Evolutionary conservation across 2,113 vertebrate species (phyloP).

Genomic region (Nycticebus coucang): DNA sequence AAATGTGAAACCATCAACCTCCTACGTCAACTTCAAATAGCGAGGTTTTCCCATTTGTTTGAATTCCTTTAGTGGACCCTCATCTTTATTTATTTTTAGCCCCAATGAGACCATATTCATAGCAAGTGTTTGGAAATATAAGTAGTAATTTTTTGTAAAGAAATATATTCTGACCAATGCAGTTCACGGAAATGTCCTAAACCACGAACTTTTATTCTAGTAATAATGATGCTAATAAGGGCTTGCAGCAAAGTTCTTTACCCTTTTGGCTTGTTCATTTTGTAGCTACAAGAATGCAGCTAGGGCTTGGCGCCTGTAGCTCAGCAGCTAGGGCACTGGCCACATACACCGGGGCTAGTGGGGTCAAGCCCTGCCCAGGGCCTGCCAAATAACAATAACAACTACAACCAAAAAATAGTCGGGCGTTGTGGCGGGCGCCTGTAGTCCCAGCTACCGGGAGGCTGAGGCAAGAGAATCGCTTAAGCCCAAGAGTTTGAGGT

Average conservation of each 20-base stretch:
- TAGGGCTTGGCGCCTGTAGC: background rate
- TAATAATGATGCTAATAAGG: background rate
- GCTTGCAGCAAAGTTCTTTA: background rate
- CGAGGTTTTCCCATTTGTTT: slow-evolving; percentile 63
- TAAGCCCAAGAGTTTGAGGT: too few species aligned
- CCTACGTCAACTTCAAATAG: slow-evolving; percentile 59
- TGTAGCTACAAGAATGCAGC: background rate
- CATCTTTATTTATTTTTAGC: slow-evolving; percentile 58
- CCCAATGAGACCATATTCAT: slow-evolving; percentile 33
- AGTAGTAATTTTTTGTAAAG: slow-evolving; percentile 33
- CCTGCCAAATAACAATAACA: too few species aligned
- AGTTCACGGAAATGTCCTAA: background rate
- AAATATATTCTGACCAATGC: background rate
- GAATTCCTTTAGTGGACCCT: slow-evolving; percentile 48
- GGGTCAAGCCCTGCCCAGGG: too few species aligned
- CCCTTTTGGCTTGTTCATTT: background rate
- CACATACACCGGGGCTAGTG: too few species aligned
- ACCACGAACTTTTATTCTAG: background rate
- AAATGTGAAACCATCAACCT: slow-evolving; percentile 53
- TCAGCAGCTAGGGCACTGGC: too few species aligned
- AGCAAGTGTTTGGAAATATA: slow-evolving; percentile 12
- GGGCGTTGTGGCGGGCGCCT: too few species aligned
- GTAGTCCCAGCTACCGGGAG: too few species aligned
- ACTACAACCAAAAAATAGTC: too few species aligned
- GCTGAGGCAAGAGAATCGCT: too few species aligned